Evolutionary conservation across 2,797 vertebrate genomes (phyloP).

Genomic region (Onychomys leucogaster): DNA sequence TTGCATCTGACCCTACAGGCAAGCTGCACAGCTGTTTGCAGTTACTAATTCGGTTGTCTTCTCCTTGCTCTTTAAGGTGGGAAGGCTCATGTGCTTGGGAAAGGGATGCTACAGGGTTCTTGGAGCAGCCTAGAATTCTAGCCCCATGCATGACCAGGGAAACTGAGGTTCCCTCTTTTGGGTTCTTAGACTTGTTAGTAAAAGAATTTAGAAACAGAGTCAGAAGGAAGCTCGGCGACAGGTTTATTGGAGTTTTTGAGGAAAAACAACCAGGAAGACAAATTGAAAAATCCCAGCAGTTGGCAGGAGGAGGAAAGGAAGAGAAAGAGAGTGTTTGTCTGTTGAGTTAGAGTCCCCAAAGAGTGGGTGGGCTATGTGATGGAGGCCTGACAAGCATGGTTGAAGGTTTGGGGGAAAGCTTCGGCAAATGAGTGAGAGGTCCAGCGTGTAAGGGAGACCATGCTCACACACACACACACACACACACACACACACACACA

Average conservation of each 20-base stretch:
- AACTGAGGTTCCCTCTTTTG: neutral
- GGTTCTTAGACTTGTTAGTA: neutral
- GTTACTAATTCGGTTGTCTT: neutral
- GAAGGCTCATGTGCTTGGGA: neutral
- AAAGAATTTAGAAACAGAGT: neutral
- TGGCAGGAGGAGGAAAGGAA: neutral
- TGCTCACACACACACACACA: too few relatives aligned
- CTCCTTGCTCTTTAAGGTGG: neutral
- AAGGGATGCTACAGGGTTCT: neutral
- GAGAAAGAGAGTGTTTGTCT: neutral
- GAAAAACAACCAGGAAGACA: neutral
- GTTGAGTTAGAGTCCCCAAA: neutral
- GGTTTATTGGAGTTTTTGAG: neutral
- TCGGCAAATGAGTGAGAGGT: neutral
- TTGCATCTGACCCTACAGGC: neutral
- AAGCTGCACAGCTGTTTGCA: neutral
- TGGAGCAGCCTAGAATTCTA: neutral
- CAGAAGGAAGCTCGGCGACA: neutral
- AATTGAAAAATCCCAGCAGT: neutral
- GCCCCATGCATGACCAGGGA: neutral
- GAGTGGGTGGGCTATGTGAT: neutral
- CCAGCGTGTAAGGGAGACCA: neutral
- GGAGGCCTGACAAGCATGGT: neutral
- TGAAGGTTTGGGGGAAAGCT: too few relatives aligned
- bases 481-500: too few relatives aligned